Evolutionary conservation across 2,113 vertebrate species (phyloP), one percentile per base, ranked within the genome.

Genomic region (Vanacampus margaritifer): DNA sequence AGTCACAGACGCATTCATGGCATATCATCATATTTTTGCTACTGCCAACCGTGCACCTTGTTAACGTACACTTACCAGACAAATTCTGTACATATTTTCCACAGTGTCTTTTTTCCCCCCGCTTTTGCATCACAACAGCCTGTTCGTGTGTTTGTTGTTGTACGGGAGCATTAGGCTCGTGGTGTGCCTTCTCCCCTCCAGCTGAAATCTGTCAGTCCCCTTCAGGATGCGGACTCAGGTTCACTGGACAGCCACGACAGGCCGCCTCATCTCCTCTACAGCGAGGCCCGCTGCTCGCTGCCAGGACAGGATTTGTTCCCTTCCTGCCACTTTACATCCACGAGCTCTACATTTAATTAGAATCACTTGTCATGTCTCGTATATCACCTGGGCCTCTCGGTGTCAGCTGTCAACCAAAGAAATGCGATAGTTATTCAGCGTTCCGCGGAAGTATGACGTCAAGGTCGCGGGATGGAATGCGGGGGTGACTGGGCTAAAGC

Each of bases 321-420:
- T 87, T 88, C 88, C 89, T 92, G 90, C 91, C 91, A 91, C 89
- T 91, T 91, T 91, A 91, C 89, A 91, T 91, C 87, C 89, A 84
- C 86, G 79, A 87, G 86, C 88, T 89, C 89, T 88, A 88, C 85
- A 87, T 93, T 91, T 93, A 93, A 92, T 93, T 92, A 91, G 89
- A 92, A 91, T 91, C 88, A 91, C 89, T 91, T 92, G 91, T 92
- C 92, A 91, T 91, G 91, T 93, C 90, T 91, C 80, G 88, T 93
- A 91, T 90, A 91, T 93, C 92, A 92, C 91, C 89, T 89, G 88
- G 74, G 87, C 90, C 87, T 81, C 87, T 84, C 82, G 84, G 88
- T 92, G 92, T 91, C 92, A 93, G 90, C 92, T 93, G 91, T 91
- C 92, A 92, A 88, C 87, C 82, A 89, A 88, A 82, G 89, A 88